phyloP scores from a whole-genome alignment of 2,888 invertebrate species.

The Drosophila nr. fundita region DNA sequence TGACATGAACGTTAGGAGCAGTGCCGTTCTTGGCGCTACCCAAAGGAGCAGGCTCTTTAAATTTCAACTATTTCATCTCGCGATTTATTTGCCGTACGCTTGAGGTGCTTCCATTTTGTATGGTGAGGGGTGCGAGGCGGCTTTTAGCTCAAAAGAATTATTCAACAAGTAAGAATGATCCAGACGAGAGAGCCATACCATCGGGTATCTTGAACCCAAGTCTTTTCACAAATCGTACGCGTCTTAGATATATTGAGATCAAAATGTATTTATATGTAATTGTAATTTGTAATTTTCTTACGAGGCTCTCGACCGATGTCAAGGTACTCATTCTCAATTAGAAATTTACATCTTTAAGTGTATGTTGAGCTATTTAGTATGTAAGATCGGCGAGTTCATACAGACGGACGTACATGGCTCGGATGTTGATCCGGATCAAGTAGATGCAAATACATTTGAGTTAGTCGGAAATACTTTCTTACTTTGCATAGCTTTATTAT shows the following conservation, averaged over 20 bases:
- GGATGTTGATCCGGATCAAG: background rate
- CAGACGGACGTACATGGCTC: background rate
- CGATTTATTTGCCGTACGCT: background rate
- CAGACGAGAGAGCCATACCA: background rate
- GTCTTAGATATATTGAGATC: background rate
- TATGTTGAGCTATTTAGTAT: background rate
- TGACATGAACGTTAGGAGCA: slow-evolving; percentile 23
- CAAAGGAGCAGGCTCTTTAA: slow-evolving; percentile 11
- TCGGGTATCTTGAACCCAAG: background rate
- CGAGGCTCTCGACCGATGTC: background rate
- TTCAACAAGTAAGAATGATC: background rate
- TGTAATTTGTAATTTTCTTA: no score
- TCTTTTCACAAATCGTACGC: background rate
- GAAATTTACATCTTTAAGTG: no score
- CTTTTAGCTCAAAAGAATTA: slow-evolving; percentile 1
- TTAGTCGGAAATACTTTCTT: no score
- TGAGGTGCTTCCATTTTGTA: background rate
- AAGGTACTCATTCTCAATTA: background rate
- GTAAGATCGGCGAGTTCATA: no score
- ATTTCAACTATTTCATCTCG: slow-evolving; percentile 3
- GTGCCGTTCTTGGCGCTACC: slow-evolving; percentile 34
- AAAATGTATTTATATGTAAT: background rate
- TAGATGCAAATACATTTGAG: background rate
- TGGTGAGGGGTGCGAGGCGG: slow-evolving; percentile 12
- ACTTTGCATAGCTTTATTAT: no score